Evolutionary conservation across 2,888 invertebrate species (phyloP), one percentile per base, ranked within the genome.

Genomic region (Hecatera dysodea): DNA sequence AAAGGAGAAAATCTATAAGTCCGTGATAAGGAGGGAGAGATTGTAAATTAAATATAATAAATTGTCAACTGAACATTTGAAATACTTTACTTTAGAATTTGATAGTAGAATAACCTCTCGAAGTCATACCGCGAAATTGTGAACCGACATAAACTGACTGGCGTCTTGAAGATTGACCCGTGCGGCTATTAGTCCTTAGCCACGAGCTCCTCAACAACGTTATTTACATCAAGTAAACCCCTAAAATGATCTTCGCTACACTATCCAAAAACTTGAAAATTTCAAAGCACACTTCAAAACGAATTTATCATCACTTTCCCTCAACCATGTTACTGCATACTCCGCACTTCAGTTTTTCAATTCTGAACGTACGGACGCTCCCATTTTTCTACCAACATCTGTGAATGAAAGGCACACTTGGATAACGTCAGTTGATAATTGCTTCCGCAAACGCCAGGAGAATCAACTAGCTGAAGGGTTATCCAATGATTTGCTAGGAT

Each of bases 351-450:
- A 70, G 55, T 72, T 79, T 72, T 78, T 46, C 72, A 78, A 22
- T 59, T 11, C 19, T 17, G 24, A 39, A 29, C 46, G 48, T 39
- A 39, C n/a, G 29, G 24, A 55, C 22, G 36, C 67, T 6, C 76
- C 53, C 19, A 75, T 76, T 76, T 67, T 75, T 61, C 64, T 42
- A 55, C 59, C 57, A 19, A 9, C 48, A 69, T 63, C 78, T 76
- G 78, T 52, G 59, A 77, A 56, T 75, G 75, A 76, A 76, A 69
- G 77, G 69, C 19, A 11, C 15, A 44, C 52, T 62, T 69, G 22
- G 44, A 75, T n/a, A 52, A 52, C 59, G 57, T 59, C 52, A 78
- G 46, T 39, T 46, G 52, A 59, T 78, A 73, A 73, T 73, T 73
- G 79, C 59, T 72, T 73, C 60, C 50, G 59, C 72, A 29, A 78